These are phyloP conservation scores for Carettochelys insculpta DNA, from an alignment of 2,113 vertebrate species.

Conservation along the genomic window DNA sequence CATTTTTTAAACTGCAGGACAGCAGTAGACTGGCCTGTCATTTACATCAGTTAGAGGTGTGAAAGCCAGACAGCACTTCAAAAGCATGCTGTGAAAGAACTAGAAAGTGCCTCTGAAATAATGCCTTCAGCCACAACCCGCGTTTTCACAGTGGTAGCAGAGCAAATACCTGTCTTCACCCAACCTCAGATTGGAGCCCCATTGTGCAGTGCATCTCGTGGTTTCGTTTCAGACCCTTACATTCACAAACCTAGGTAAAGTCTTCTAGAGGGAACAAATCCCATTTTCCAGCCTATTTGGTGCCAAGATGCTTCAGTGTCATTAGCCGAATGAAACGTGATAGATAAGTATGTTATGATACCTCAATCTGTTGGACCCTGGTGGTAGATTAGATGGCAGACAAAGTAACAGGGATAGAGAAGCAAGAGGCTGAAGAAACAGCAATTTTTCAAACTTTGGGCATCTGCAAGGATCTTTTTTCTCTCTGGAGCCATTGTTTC, in stretches of 20 bases:
- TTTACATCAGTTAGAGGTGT: slow-evolving; percentile 54
- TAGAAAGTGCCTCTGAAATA: slow-evolving; percentile 37
- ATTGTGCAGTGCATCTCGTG: background rate
- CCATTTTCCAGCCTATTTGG: slow-evolving; percentile 43
- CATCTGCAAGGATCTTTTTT: background rate
- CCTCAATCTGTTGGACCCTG: accelerated
- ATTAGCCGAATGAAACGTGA: background rate
- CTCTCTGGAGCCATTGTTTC: background rate
- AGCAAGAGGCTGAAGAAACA: accelerated
- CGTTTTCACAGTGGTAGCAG: slow-evolving; percentile 59
- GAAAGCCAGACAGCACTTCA: background rate
- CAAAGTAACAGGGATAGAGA: accelerated
- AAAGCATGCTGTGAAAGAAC: slow-evolving; percentile 36
- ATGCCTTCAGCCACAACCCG: slow-evolving; percentile 30
- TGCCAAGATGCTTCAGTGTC: background rate
- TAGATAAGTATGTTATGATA: accelerated
- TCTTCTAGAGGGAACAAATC: slow-evolving; percentile 6
- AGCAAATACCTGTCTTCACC: slow-evolving; percentile 23
- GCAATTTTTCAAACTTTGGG: accelerated
- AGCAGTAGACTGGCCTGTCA: slow-evolving; percentile 44
- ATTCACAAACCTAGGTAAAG: slow-evolving; percentile 1
- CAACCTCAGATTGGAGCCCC: accelerated
- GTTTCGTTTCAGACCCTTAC: accelerated
- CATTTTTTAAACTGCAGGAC: slow-evolving; percentile 57
- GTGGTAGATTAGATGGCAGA: background rate